Evolutionary conservation across 2,113 vertebrate species (phyloP), one percentile per base, ranked within the genome.

Genomic region (Pteropus alecto): DNA sequence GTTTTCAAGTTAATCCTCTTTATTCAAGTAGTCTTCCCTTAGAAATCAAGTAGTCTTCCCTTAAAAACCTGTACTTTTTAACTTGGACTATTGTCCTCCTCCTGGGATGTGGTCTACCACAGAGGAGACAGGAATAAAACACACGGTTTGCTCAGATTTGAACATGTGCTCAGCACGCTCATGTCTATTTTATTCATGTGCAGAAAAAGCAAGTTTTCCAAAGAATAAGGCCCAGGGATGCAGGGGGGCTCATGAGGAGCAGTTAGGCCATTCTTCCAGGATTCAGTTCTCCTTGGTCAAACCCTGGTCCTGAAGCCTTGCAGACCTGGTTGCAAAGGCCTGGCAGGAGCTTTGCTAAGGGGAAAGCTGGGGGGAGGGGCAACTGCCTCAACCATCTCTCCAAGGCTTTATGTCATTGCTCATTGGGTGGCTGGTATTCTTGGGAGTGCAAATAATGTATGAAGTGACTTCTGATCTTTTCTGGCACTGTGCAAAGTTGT

Each of bases 381-480:
- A 87, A 30, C 43, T 33, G 7, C 58, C 56, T 48, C 38, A 83
- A 19, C 11, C 2, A 54, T 84, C 81, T 93, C 41, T 93, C 81
- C 19, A 46, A 63, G 79, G 21, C 38, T 61, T 90, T 86, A 21
- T 38, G 15, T 61, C 43, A 93, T 88, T 94, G 43, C 38, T 79
- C 56, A 46, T 82, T 79, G 77, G 6, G 70, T 93, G 78, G 67
- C 73, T 93, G 22, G 35, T 90, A 13, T 89, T 77, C 33, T 89
- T 71, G 61, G 28, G 81, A 67, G 70, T 94, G 78, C 84, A 95
- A 96, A 96, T 90, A 77, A 96, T 67, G 63, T 91, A 63, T 93
- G 84, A 97, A 76, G 92, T 94, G 76, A 71, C n/a, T 92, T 96
- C 94, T 97, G 85, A 96, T 95, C 41, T 97, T 98, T 84, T 92